These are phyloP conservation scores for Corythornis madagascariensis DNA, from an alignment of 2,113 vertebrate genomes.

Conservation along the genomic window DNA sequence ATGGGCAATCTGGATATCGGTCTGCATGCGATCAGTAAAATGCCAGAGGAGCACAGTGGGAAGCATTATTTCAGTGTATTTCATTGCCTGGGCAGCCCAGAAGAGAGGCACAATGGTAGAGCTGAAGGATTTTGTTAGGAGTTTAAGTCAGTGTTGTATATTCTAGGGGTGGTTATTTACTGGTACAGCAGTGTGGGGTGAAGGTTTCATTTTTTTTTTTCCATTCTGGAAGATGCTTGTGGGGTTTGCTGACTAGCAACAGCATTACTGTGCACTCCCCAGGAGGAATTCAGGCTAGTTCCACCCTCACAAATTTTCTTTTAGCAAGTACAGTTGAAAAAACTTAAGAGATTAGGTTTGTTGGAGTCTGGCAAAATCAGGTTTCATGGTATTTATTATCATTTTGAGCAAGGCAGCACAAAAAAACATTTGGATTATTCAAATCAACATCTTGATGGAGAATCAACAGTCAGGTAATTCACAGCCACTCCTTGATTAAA, in stretches of 20 bases:
- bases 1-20: background rate
- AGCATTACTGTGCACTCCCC: background rate
- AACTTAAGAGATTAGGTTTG: background rate
- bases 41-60: rapidly evolving
- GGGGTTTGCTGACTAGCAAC: background rate
- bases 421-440: background rate
- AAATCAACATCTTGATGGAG: background rate
- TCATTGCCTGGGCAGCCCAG: background rate
- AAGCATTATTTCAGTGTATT: rapidly evolving
- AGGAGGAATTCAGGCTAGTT: background rate
- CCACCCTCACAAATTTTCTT: background rate
- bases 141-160: too few species aligned
- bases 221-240: rapidly evolving
- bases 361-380: background rate
- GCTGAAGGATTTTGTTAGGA: background rate
- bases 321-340: background rate
- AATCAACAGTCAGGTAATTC: background rate
- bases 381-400: background rate
- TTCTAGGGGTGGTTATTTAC: background rate
- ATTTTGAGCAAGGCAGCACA: background rate
- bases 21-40: background rate
- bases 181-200: rapidly evolving
- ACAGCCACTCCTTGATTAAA: background rate
- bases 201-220: background rate
- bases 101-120: background rate